These are phyloP conservation scores for Cyrtorhinus lividipennis DNA, from an alignment of 1,140 invertebrate genomes.

Conservation along the genomic window DNA sequence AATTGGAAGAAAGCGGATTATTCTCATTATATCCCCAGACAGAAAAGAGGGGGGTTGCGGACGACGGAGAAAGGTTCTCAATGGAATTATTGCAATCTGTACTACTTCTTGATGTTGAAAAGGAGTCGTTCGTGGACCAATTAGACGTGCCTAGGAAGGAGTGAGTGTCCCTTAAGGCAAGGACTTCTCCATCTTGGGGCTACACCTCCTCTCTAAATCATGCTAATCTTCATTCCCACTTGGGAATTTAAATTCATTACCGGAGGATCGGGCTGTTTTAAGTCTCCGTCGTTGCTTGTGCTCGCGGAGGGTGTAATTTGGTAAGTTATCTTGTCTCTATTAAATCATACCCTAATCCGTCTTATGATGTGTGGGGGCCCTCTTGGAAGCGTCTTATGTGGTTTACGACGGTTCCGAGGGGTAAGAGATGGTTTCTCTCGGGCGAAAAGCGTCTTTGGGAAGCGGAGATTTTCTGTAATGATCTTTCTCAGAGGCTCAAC, in stretches of 20 bases:
- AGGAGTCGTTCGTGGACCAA: background rate
- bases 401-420: background rate
- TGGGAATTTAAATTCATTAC: constrained; percentile 7
- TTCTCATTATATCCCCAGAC: constrained; percentile 7
- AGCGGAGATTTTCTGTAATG: constrained; percentile 6
- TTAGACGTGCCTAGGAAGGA: background rate
- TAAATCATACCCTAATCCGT: constrained; percentile 2
- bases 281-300: background rate
- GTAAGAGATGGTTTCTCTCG: background rate
- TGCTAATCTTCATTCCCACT: constrained; percentile 5
- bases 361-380: background rate
- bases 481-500: background rate
- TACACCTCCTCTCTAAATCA: background rate
- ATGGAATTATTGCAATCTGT: background rate
- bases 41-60: background rate
- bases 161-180: background rate
- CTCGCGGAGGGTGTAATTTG: constrained; percentile 4
- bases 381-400: background rate
- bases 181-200: background rate
- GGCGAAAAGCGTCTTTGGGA: constrained; percentile 1
- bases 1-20: constrained; percentile 10
- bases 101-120: background rate
- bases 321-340: constrained; percentile 3
- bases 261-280: background rate
- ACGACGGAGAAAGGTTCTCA: background rate